A percentile compares a stretch with the other conserved stretches of the same genome.
Conservation (phyloP, 2,888 invertebrate species). For the Drosophila mayaguana region DNA sequence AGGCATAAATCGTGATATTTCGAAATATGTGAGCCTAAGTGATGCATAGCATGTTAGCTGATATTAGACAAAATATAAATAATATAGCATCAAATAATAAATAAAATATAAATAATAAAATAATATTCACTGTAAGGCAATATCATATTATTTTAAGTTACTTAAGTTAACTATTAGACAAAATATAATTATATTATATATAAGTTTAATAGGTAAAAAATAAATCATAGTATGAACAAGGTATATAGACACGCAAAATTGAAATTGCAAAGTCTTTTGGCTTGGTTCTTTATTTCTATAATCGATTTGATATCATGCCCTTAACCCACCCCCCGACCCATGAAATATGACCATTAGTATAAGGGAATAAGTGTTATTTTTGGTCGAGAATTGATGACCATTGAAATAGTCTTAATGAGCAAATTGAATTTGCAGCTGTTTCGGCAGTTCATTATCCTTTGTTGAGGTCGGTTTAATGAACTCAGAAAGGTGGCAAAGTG, state of each 20-base stretch:
- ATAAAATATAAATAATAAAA: no score
- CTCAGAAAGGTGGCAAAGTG: conserved; percentile 66
- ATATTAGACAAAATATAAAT: no score
- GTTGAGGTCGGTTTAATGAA: conserved; percentile 67
- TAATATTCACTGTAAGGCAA: no score
- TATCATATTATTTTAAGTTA: no score
- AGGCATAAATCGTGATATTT: conserved; percentile 4
- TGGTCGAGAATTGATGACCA: conserved; percentile 61
- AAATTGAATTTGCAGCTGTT: conserved; percentile 41
- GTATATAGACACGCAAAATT: no score
- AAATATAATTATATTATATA: no score
- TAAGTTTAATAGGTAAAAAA: no score
- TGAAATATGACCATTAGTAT: conserved; percentile 36
- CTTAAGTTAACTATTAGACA: no score
- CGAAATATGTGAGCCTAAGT: neutral
- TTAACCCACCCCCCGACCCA: conserved; percentile 11
- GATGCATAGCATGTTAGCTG: neutral
- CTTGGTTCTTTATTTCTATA: neutral
- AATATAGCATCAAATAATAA: neutral
- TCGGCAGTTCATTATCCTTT: conserved; percentile 69
- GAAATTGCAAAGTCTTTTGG: neutral
- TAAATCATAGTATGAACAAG: no score
- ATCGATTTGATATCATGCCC: neutral
- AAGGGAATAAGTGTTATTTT: conserved; percentile 42
- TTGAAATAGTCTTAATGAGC: conserved; percentile 59